Base-by-base conservation (phyloP, 2,113 vertebrate species). In the Corythaeola cristata region DNA sequence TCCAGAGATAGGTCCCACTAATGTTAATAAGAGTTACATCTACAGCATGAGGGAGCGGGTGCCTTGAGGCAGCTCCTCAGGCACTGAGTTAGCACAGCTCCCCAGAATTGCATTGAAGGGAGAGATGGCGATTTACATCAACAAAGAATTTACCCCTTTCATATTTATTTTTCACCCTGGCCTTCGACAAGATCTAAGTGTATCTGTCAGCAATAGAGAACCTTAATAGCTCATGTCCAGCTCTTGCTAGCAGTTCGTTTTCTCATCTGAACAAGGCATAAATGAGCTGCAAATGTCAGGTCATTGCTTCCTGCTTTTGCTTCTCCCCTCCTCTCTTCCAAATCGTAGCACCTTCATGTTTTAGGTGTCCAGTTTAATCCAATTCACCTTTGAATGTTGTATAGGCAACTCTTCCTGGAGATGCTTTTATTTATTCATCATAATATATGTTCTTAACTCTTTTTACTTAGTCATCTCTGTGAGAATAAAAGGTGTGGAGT, bases 381-480 rank as follows among this genome's bases (percentile, higher is more conserved):
- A 83, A 9, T 58, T 88, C 47, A 55, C n/a, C 58, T 76, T 49
- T 53, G 33, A 69, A 39, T 75, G 33, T 26, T 79, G 18, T 11
- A 68, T 47, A 93, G 28, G 56, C 39, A 87, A 62, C 13, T 39
- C 6, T 79, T 85, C 33, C 52, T 62, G 39, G 39, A 74, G 23
- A 67, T 37, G 81, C 7, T 45, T 79, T 69, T 76, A 44, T 72
- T 80, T 94, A 80, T 33, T 83, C 3, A 1, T 88, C 50, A 32
- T 7, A 47, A n/a, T 19, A 17, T 75, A 35, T 59, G 37, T 68
- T 62, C 80, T 78, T 82, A 94, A 89, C n/a, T 95, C 82, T 69
- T 88, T 75, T 88, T 88, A 95, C 96, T 64, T 94, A 71, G 66
- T 73, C 83, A 77, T 68, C 89, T 69, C 66, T 78, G 33, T 92